Base-by-base conservation (phyloP, 2,113 vertebrate genomes). In the Pterocles gutturalis region DNA sequence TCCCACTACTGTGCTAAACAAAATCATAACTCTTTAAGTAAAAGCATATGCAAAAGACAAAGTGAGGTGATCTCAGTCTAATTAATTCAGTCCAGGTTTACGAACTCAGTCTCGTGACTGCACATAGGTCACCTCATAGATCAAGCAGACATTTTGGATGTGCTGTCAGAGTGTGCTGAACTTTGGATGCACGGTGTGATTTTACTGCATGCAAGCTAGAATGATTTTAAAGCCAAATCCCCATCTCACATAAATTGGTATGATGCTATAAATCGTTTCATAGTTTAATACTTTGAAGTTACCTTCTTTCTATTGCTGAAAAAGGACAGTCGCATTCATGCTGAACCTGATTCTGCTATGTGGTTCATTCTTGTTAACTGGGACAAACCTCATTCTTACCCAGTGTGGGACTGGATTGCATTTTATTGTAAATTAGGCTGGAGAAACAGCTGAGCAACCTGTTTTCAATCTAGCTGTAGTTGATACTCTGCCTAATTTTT, bases 181-280 rank as follows among this genome's bases (percentile, higher is more conserved):
- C 86, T 90, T 75, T 45, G 95, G 51, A 19, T 71, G 43, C 48
- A 21, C 85, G 13, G 21, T 51, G 58, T 51, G 21, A 53, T 81
- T 92, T 96, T 87, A 95, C 20, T 83, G 80, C 60, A 22, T 67
- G 34, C 67, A 90, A 90, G 90, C 88, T 62, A 89, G 79, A 53
- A 64, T 4, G 34, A 53, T 64, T 92, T 95, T 95, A 90, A 92
- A 86, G 55, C 62, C 83, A 94, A 80, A 93, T 75, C n/a, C 26
- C 29, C 64, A 49, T 66, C 80, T 87, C 53, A 28, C 33, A 64
- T 48, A 89, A 92, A 90, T 41, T 83, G 80, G 33, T 41, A 67
- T 53, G 86, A 41, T 48, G 76, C 26, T 94, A 45, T 93, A 89
- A 86, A 95, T 90, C 1, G 1, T 86, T 75, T 51, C 14, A 86